Conservation (phyloP, 2,113 vertebrate genomes). For the Marmota monax region DNA sequence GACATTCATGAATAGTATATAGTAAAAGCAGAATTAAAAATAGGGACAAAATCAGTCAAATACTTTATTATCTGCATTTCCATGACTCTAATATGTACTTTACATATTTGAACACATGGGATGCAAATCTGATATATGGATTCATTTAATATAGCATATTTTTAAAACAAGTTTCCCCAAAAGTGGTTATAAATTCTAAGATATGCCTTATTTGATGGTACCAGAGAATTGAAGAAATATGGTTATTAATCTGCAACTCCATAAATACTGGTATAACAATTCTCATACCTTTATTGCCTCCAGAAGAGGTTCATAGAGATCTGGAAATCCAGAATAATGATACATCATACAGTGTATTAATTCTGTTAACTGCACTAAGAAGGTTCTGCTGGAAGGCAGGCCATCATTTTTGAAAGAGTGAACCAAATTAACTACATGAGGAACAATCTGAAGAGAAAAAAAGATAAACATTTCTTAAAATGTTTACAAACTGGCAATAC, state of each 20-base stretch:
- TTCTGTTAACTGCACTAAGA: slow-evolving; percentile 95
- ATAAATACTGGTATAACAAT: not conserved
- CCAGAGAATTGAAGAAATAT: slow-evolving; percentile 5
- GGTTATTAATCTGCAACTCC: not conserved
- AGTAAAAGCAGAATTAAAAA: slow-evolving; percentile 59
- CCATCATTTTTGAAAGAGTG: slow-evolving; percentile 93
- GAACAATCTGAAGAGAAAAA: slow-evolving; percentile 91
- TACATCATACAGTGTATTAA: slow-evolving; percentile 99
- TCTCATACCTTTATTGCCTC: slow-evolving; percentile 95
- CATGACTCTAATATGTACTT: not conserved
- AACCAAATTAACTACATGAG: slow-evolving; percentile 93
- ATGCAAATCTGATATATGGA: not conserved
- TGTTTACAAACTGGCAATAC: slow-evolving; percentile 17
- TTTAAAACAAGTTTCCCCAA: not conserved
- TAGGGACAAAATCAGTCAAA: not conserved
- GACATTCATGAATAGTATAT: not conserved
- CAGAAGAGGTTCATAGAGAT: slow-evolving; percentile 97
- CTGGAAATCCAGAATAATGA: slow-evolving; percentile 99
- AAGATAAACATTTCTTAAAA: slow-evolving; percentile 24
- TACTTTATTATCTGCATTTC: not conserved
- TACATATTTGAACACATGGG: slow-evolving; percentile 28
- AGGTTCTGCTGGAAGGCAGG: slow-evolving; percentile 93
- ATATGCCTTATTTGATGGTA: slow-evolving; percentile 7
- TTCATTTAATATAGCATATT: not conserved
- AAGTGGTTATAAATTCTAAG: slow-evolving; percentile 14